Evolutionary conservation across 2,888 invertebrate species (phyloP).

Genomic region (Odontomyia ornata): DNA sequence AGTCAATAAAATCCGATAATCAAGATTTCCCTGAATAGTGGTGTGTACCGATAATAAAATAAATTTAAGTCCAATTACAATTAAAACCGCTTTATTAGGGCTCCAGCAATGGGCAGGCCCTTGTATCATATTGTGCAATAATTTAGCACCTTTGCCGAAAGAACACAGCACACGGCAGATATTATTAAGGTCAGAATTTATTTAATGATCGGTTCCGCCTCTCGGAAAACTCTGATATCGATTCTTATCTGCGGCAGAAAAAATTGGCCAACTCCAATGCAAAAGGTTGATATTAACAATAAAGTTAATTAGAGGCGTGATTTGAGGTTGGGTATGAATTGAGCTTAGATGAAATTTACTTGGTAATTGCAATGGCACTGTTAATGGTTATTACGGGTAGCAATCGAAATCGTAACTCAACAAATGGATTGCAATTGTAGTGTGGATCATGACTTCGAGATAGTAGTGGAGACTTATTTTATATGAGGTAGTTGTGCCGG

Average conservation of each 20-base stretch:
- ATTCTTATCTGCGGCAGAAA: not conserved
- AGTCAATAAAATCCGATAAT: constrained; percentile 47
- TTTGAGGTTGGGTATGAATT: constrained; percentile 31
- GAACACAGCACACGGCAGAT: constrained; percentile 30
- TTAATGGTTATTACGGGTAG: not conserved
- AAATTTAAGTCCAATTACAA: constrained; percentile 50
- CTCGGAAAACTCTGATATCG: constrained; percentile 10
- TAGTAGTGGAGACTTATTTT: too few species aligned
- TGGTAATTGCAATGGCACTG: constrained; percentile 20
- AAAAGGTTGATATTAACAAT: constrained; percentile 38
- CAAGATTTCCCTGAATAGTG: constrained; percentile 27
- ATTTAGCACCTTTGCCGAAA: constrained; percentile 48
- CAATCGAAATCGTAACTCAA: not conserved
- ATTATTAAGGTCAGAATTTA: constrained; percentile 50
- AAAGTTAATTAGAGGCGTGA: constrained; percentile 42
- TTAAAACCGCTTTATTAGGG: constrained; percentile 51
- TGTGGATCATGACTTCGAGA: too few species aligned
- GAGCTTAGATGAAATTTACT: constrained; percentile 38
- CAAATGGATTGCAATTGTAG: too few species aligned
- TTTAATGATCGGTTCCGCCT: constrained; percentile 46
- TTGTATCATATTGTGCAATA: constrained; percentile 44
- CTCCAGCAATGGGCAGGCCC: constrained; percentile 15
- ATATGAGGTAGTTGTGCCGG: too few species aligned
- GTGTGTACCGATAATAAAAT: constrained; percentile 48
- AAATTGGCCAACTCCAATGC: not conserved